Base-by-base conservation (phyloP, 2,113 vertebrate species). In the Mus spicilegus region DNA sequence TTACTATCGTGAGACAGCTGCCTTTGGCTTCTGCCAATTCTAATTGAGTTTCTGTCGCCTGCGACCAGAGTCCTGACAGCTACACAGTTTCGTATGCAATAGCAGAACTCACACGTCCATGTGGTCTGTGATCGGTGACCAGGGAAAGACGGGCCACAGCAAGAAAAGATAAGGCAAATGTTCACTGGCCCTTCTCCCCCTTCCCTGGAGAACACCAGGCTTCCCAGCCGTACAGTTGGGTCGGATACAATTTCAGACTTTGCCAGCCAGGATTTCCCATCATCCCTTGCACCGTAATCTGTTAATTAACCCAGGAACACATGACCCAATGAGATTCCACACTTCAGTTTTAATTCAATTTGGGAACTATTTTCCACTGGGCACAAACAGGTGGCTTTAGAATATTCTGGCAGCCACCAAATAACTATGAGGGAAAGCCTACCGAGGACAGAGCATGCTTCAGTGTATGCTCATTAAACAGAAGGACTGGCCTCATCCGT, bases 31-130 rank as follows among this genome's bases (percentile, higher is more conserved):
- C 49, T 87, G 93, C 58, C 94, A 58, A 36, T 94, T 97, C 86
- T 75, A 95, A 95, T 75, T 91, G 95, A 61, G 30, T 89, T 95
- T 96, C 93, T 91, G 84, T 94, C 89, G 26, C 94, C 95, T 92
- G 58, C 33, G 17, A 89, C 88, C 80, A 61, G 87, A 77, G 67
- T 73, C 46, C 82, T 77, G 77, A 88, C 51, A 61, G 76, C 75
- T 91, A 51, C 81, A 96, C 20, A 33, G 70, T 54, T 92, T 86
- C 12, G 0, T 16, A 24, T 20, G 36, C 54, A 56, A 24, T 12
- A 24, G 12, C 0, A 90, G 80, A 96, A 24, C 72, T n/a, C 54
- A 14, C 42, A 46, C 2, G 33, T 80, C 96, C 58, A 13, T 46
- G 39, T 72, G 51, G 13, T 28, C 80, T 65, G 11, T 13, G 65